Evolutionary conservation across 2,113 vertebrate genomes (phyloP).

Genomic region (Tricholaema leucomelas): DNA sequence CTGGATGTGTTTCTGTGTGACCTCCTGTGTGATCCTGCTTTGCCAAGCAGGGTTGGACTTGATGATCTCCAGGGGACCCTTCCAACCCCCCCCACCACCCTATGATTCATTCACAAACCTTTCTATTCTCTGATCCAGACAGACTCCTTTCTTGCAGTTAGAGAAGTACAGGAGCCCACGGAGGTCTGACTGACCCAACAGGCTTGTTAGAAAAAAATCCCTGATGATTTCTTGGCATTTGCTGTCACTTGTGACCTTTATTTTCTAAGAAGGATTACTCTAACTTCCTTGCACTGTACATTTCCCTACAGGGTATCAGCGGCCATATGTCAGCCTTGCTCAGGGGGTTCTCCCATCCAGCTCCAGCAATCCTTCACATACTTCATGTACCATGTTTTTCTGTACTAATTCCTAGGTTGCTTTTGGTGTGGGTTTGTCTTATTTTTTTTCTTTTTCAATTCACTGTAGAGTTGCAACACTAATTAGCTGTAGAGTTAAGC

Average conservation of each 20-base stretch:
- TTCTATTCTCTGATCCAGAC: background rate
- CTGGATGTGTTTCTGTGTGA: no score
- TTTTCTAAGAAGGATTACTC: slow-evolving; percentile 47
- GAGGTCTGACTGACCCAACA: slow-evolving; percentile 18
- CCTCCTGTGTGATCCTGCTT: no score
- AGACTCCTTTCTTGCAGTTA: background rate
- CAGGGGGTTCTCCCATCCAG: background rate
- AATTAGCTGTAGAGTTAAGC: background rate
- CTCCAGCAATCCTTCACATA: background rate
- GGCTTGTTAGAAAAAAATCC: background rate
- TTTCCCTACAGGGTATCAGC: slow-evolving; percentile 19
- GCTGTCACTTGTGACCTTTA: slow-evolving; percentile 47
- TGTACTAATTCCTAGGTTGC: background rate
- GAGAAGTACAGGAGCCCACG: background rate
- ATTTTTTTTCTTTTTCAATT: no score
- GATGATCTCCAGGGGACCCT: no score
- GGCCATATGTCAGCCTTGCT: slow-evolving; percentile 44
- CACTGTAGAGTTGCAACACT: no score
- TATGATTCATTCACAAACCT: background rate
- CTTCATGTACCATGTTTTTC: background rate
- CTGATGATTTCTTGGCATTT: slow-evolving; percentile 46
- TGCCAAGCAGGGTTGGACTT: no score
- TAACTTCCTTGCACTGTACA: background rate
- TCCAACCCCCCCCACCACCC: background rate
- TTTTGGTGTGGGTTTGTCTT: no score